Conservation (phyloP, 2,888 invertebrate species). For the Periphyllus acericola region DNA sequence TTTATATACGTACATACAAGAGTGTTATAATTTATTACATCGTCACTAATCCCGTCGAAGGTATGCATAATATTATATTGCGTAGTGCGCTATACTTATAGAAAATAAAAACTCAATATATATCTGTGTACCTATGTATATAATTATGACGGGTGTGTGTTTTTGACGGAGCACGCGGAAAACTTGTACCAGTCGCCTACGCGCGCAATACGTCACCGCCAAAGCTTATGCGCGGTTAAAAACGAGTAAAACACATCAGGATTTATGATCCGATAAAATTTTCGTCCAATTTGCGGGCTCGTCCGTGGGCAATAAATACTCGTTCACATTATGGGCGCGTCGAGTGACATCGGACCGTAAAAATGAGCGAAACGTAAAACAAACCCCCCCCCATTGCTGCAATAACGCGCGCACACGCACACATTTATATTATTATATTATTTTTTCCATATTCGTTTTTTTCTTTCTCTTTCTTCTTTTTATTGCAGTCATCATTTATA, state of each 20-base stretch:
- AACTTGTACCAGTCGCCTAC: background rate
- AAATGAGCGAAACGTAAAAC: constrained; percentile 33
- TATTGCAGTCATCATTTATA: constrained; percentile 35
- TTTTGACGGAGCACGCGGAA: background rate
- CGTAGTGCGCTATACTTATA: no score
- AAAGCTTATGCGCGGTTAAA: background rate
- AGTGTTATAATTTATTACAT: no score
- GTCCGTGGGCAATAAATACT: constrained; percentile 40
- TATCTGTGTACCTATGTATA: no score
- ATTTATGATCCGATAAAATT: constrained; percentile 50
- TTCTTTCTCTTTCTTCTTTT: constrained; percentile 14
- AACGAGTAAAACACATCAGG: background rate
- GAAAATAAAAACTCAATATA: background rate
- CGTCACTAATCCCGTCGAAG: no score
- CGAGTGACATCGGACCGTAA: constrained; percentile 47
- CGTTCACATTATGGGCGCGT: constrained; percentile 22
- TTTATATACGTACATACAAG: no score
- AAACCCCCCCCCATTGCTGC: background rate
- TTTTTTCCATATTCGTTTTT: background rate
- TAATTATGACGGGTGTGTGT: background rate
- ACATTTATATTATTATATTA: background rate
- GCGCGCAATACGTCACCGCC: background rate
- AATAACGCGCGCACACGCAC: background rate
- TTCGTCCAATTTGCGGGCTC: constrained; percentile 30
- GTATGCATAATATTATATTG: no score